Evolutionary conservation across 1,140 invertebrate genomes (phyloP).

Genomic region (Sarcophaga bullata): DNA sequence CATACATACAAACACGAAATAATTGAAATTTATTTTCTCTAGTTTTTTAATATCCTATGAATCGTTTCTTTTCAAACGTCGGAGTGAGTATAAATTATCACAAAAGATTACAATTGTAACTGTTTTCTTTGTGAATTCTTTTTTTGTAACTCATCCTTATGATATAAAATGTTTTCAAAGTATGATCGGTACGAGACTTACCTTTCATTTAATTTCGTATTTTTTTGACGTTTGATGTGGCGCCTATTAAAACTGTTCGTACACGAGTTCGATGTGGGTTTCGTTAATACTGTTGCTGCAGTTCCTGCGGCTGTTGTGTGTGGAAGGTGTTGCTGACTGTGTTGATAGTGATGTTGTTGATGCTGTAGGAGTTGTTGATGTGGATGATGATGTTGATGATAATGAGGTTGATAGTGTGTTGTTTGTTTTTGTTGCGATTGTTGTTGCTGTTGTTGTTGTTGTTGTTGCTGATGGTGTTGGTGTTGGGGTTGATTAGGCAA

Average conservation of each 20-base stretch:
- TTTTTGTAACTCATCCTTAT: too few species aligned
- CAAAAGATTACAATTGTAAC: too few species aligned
- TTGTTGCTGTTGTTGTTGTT: slow-evolving; percentile 45
- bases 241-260: slow-evolving; percentile 64
- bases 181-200: slow-evolving; percentile 43
- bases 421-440: slow-evolving; percentile 29
- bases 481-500: slow-evolving; percentile 49
- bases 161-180: too few species aligned
- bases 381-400: slow-evolving; percentile 26
- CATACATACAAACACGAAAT: too few species aligned
- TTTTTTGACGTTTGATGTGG: slow-evolving; percentile 61
- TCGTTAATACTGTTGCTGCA: slow-evolving; percentile 52
- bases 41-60: too few species aligned
- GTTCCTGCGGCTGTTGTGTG: slow-evolving; percentile 45
- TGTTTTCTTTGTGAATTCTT: too few species aligned
- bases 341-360: slow-evolving; percentile 42
- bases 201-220: slow-evolving; percentile 62
- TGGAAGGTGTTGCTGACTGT: slow-evolving; percentile 46
- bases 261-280: slow-evolving; percentile 62
- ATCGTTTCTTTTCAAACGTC: too few species aligned
- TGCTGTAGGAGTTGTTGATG: slow-evolving; percentile 25
- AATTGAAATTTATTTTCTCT: too few species aligned
- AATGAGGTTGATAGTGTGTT: slow-evolving; percentile 12
- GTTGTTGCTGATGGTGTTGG: slow-evolving; percentile 56
- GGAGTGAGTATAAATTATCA: too few species aligned